Conservation (phyloP, 2,113 vertebrate genomes). For the Misgurnus anguillicaudatus region DNA sequence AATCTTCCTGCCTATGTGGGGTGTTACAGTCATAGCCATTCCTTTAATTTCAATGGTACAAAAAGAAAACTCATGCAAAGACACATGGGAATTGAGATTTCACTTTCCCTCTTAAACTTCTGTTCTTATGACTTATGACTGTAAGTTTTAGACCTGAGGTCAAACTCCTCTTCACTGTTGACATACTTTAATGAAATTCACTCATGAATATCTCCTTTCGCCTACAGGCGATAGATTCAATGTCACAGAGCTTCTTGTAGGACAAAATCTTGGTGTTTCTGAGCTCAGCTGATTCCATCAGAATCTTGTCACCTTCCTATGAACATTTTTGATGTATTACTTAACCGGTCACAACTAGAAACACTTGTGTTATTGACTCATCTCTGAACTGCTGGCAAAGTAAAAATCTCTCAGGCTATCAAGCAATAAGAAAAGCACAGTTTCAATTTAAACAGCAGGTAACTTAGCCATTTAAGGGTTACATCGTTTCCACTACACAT, state of each 20-base stretch:
- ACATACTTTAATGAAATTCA: constrained; percentile 19
- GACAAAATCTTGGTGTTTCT: constrained; percentile 11
- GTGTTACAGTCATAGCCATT: constrained; percentile 6
- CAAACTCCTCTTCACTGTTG: constrained; percentile 4
- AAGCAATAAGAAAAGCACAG: too few relatives aligned
- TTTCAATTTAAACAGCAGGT: too few relatives aligned
- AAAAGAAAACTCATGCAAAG: constrained; percentile 14
- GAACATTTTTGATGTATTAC: not conserved
- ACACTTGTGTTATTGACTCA: not conserved
- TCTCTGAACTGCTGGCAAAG: too few relatives aligned
- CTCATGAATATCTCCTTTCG: not conserved
- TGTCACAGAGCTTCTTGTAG: constrained; percentile 31
- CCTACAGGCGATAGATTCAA: constrained; percentile 29
- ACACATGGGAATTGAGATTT: not conserved
- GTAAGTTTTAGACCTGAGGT: not conserved
- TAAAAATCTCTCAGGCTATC: too few relatives aligned
- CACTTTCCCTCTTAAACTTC: not conserved
- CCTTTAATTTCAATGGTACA: not conserved
- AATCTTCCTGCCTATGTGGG: not conserved
- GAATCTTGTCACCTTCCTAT: constrained; percentile 20
- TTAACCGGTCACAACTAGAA: too few relatives aligned
- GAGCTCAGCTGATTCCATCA: not conserved
- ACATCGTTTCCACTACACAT: too few relatives aligned
- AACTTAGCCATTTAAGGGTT: too few relatives aligned
- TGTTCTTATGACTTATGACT: not conserved